Evolutionary conservation across 1,140 invertebrate species (phyloP), one percentile per base, ranked within the genome.

Genomic region (Rhysida immarginata): DNA sequence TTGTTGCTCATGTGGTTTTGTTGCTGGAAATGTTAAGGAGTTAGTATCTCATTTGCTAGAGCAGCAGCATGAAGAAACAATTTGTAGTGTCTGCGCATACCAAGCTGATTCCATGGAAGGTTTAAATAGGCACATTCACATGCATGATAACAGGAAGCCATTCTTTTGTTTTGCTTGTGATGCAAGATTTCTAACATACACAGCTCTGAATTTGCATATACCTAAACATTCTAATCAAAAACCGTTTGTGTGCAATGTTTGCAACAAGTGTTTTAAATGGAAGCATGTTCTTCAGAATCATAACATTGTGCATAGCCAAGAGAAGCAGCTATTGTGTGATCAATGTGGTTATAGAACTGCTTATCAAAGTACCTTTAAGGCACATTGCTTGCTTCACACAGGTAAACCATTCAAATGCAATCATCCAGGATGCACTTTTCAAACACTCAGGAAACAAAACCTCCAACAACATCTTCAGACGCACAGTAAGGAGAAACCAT

Each of bases 261-360:
- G 78, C 63, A 65, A 68, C 55, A 72, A 75, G 64, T 74, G 75
- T 2, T 81, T 81, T 63, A 78, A 78, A 61, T 77, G 78, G 65
- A 74, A 73, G 60, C 73, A 75, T 64, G 74, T 75, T 13, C 62
- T 79, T 21, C 72, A 73, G 56, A 73, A 71, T 54, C 78, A 79
- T 61, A 71, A 74, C 61, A 67, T 75, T 26, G 71, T 69, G 52
- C 78, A 79, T 53, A 71, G 73, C 44, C 65, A 66, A 41, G 71
- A 69, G 23, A 78, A 76, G 58, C 71, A 73, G 43, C 77, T 76
- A 60, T 67, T 74, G 23, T 80, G 77, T 65, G 75, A 73, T 27
- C 69, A 75, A 27, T 80, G 78, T 69, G 74, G 76, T 54, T 76
- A 73, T 44, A 72, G 75, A 27, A 79, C 78, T 2, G 75, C 75